phyloP scores from a whole-genome alignment of 2,888 invertebrate genomes.

The Taphrorychus bicolor region DNA sequence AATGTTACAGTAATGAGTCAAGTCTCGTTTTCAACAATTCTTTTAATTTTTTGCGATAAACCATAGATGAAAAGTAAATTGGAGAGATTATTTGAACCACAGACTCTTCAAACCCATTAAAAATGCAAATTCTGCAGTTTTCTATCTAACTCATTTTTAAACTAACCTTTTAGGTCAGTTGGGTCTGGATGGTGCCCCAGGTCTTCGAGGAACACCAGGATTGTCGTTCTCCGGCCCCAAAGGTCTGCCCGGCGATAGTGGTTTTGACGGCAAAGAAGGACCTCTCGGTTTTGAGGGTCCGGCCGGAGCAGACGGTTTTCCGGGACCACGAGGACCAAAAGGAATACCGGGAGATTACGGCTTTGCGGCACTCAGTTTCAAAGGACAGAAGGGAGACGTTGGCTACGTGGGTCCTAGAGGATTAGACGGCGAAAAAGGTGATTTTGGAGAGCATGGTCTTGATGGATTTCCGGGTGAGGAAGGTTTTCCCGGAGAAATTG shows the following conservation, averaged over 20 bases:
- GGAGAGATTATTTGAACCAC: neutral
- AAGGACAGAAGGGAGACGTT: constrained; percentile 63
- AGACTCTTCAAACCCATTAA: neutral
- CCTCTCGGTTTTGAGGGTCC: constrained; percentile 65
- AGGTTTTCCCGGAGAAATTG: constrained; percentile 62
- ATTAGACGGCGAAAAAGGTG: constrained; percentile 62
- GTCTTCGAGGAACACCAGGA: constrained; percentile 70
- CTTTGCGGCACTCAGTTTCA: constrained; percentile 61
- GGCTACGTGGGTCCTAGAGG: constrained; percentile 65
- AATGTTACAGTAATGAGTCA: no score
- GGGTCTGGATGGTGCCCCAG: constrained; percentile 72
- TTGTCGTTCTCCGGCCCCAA: constrained; percentile 65
- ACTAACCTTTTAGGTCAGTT: constrained; percentile 63
- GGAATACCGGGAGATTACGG: constrained; percentile 72
- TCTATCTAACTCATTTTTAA: neutral
- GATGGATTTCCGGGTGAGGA: constrained; percentile 63
- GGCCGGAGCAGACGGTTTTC: constrained; percentile 69
- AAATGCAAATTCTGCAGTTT: no score
- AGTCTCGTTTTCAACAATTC: no score
- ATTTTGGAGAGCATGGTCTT: constrained; percentile 63
- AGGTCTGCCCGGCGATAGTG: constrained; percentile 64
- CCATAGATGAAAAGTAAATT: neutral
- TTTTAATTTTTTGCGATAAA: no score
- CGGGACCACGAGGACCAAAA: constrained; percentile 65
- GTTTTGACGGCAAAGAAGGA: constrained; percentile 67